A percentile compares a stretch with the other conserved stretches of the same genome.
Evolutionary conservation across 2,797 vertebrate genomes (phyloP).

Genomic region (Vireo griseus): DNA sequence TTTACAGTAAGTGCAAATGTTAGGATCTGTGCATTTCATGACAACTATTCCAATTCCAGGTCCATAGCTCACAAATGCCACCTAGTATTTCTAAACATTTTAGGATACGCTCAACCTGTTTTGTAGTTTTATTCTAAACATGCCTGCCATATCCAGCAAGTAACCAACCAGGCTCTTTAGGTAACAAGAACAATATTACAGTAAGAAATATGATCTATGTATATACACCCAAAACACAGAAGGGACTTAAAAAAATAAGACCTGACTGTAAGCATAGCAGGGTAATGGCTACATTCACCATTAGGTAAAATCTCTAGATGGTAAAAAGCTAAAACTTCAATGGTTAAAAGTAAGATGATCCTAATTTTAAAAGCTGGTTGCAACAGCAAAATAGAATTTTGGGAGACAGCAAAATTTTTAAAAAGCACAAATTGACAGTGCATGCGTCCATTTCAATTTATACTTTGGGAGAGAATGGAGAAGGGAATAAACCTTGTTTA

Average conservation of each 20-base stretch:
- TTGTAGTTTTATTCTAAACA: neutral
- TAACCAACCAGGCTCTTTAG: neutral
- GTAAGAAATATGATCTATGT: neutral
- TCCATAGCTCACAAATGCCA: neutral
- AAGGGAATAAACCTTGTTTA: neutral
- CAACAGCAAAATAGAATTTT: neutral
- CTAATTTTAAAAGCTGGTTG: neutral
- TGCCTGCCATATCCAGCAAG: neutral
- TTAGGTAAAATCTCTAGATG: neutral
- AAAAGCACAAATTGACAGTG: neutral
- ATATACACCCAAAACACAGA: neutral
- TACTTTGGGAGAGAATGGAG: neutral
- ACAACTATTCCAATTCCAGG: neutral
- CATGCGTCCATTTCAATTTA: neutral
- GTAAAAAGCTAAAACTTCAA: neutral
- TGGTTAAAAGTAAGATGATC: neutral
- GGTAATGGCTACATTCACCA: neutral
- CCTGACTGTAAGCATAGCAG: neutral
- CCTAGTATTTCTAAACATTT: neutral
- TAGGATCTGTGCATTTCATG: neutral
- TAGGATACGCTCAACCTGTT: neutral
- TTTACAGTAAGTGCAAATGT: rapidly evolving
- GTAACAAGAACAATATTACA: neutral
- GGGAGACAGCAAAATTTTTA: neutral
- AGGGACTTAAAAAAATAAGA: neutral